Evolutionary conservation across 2,888 invertebrate genomes (phyloP).

Genomic region (Xestia sexstrigata): DNA sequence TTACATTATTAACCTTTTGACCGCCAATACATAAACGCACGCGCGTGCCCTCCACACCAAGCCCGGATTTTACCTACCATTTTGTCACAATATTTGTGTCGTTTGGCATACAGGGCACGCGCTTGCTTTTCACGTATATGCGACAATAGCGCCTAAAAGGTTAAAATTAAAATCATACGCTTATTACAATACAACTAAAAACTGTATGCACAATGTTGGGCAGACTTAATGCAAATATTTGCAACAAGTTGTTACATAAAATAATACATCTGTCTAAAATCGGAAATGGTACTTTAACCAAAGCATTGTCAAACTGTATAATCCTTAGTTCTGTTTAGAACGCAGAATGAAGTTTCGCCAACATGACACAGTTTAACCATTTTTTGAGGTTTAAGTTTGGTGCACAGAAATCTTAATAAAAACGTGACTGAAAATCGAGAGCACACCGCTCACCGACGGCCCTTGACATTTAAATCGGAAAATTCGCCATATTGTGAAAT

Average conservation of each 20-base stretch:
- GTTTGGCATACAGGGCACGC: no score
- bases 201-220: conserved; percentile 5
- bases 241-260: conserved; percentile 1
- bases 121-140: no score
- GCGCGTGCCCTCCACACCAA: no score
- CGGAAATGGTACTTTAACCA: not conserved
- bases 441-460: no score
- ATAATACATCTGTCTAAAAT: not conserved
- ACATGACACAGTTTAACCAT: not conserved
- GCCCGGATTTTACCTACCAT: no score
- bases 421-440: not conserved
- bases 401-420: no score
- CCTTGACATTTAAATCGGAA: not conserved
- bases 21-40: no score
- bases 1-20: conserved; percentile 28
- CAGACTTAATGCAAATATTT: conserved; percentile 10
- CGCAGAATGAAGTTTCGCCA: not conserved
- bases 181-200: conserved; percentile 45
- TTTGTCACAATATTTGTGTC: no score
- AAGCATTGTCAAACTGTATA: not conserved
- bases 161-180: conserved; percentile 42
- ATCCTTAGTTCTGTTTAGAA: not conserved
- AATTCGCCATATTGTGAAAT: not conserved
- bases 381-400: not conserved
- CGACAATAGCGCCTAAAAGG: no score